A percentile compares a stretch with the other conserved stretches of the same genome.
Evolutionary conservation across 1,140 invertebrate species (phyloP).

Genomic region (Drosophila hydei): DNA sequence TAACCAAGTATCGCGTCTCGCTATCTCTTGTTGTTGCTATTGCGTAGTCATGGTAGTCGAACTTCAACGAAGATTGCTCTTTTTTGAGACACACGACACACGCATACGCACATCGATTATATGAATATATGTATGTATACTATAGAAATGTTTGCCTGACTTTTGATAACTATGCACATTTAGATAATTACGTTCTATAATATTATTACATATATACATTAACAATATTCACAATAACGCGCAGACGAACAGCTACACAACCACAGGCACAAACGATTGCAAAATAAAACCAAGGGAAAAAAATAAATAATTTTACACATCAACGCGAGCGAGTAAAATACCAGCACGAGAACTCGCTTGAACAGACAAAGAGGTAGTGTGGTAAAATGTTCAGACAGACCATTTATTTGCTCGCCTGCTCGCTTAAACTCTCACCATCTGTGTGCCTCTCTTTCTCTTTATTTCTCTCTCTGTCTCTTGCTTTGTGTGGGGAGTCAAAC

Average conservation of each 20-base stretch:
- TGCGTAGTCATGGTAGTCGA: constrained; percentile 78
- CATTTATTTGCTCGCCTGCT: constrained; percentile 41
- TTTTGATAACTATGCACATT: constrained; percentile 35
- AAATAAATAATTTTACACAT: constrained; percentile 71
- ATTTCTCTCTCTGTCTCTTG: constrained; percentile 27
- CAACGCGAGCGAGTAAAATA: constrained; percentile 47
- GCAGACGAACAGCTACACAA: constrained; percentile 22
- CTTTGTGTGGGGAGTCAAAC: constrained; percentile 39
- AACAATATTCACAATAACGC: constrained; percentile 47
- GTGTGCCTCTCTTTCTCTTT: constrained; percentile 13
- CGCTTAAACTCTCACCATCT: constrained; percentile 35
- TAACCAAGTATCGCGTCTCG: constrained; percentile 34
- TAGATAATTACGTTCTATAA: constrained; percentile 33
- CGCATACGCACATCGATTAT: constrained; percentile 60
- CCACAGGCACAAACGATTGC: constrained; percentile 39
- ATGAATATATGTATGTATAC: constrained; percentile 80
- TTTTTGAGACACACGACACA: constrained; percentile 36
- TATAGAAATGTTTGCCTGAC: constrained; percentile 54
- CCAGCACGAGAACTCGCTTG: constrained; percentile 60
- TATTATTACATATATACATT: constrained; percentile 46
- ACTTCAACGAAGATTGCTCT: constrained; percentile 74
- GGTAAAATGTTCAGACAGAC: constrained; percentile 64
- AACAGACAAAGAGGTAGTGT: constrained; percentile 75
- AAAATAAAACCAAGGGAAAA: constrained; percentile 41
- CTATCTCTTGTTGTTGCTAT: constrained; percentile 74